Evolutionary conservation across 1,140 invertebrate genomes (phyloP).

Genomic region (Melanaphis sacchari): DNA sequence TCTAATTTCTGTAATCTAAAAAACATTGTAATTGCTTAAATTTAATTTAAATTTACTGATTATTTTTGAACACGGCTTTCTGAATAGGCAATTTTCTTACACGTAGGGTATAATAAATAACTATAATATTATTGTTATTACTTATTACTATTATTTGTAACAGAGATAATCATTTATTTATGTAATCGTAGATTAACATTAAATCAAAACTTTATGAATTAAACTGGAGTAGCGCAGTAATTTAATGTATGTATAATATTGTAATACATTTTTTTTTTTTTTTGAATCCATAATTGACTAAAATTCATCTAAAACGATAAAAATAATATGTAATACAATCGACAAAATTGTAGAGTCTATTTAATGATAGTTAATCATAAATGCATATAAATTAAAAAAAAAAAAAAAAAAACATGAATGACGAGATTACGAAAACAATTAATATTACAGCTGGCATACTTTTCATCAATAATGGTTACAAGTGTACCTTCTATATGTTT

Average conservation of each 20-base stretch:
- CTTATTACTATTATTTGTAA: neutral
- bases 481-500: neutral
- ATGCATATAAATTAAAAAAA: neutral
- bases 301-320: too few species aligned
- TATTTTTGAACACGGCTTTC: slow-evolving; percentile 13
- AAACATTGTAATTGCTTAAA: neutral
- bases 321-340: neutral
- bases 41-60: neutral
- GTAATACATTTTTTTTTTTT: too few species aligned
- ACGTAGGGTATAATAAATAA: neutral
- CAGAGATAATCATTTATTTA: neutral
- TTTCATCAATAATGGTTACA: neutral
- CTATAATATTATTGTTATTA: neutral
- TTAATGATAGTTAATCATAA: too few species aligned
- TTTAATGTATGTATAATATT: too few species aligned
- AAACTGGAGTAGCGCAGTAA: too few species aligned
- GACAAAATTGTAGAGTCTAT: too few species aligned
- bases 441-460: neutral
- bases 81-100: neutral
- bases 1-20: neutral
- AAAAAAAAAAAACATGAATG: neutral
- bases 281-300: too few species aligned
- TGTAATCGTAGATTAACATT: too few species aligned
- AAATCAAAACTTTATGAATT: too few species aligned
- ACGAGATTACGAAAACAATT: neutral